Conservation (phyloP, 2,113 vertebrate species). For the Paraplagusia blochii region DNA sequence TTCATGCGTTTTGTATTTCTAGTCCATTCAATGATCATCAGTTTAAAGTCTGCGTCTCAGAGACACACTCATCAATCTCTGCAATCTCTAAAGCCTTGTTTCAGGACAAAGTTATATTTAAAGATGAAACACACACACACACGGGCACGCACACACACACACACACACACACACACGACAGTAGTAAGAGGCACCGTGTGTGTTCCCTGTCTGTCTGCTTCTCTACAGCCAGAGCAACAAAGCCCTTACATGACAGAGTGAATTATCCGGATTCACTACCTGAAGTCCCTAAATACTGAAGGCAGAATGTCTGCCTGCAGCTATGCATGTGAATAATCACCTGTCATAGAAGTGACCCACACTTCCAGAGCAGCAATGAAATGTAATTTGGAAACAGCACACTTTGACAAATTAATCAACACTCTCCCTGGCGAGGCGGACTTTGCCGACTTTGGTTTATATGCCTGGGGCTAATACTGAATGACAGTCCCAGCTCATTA, state of each 20-base stretch:
- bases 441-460: slow-evolving; percentile 43
- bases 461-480: slow-evolving; percentile 40
- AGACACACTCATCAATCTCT: slow-evolving; percentile 51
- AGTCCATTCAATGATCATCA: slow-evolving; percentile 52
- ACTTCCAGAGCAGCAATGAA: slow-evolving; percentile 34
- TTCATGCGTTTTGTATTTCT: slow-evolving; percentile 40
- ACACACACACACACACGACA: slow-evolving; percentile 10
- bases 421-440: slow-evolving; percentile 34
- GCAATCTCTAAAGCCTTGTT: slow-evolving; percentile 22
- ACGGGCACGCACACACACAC: slow-evolving; percentile 12
- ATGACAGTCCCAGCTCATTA: slow-evolving; percentile 41
- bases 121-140: slow-evolving; percentile 35
- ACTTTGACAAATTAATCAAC: slow-evolving; percentile 57
- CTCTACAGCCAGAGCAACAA: slow-evolving; percentile 27
- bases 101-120: slow-evolving; percentile 16
- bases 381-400: slow-evolving; percentile 48
- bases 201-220: slow-evolving; percentile 22
- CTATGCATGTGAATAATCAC: slow-evolving; percentile 55
- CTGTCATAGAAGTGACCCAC: slow-evolving; percentile 40
- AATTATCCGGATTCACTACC: slow-evolving; percentile 38
- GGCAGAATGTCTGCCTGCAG: slow-evolving; percentile 30
- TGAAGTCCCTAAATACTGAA: slow-evolving; percentile 38
- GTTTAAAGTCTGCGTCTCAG: slow-evolving; percentile 41
- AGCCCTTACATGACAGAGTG: slow-evolving; percentile 22
- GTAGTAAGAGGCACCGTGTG: background rate